Percentiles rank a stretch among this genome's conserved stretches.
Conservation (phyloP, 2,888 invertebrate genomes). For the Megaustenia siamemsis region DNA sequence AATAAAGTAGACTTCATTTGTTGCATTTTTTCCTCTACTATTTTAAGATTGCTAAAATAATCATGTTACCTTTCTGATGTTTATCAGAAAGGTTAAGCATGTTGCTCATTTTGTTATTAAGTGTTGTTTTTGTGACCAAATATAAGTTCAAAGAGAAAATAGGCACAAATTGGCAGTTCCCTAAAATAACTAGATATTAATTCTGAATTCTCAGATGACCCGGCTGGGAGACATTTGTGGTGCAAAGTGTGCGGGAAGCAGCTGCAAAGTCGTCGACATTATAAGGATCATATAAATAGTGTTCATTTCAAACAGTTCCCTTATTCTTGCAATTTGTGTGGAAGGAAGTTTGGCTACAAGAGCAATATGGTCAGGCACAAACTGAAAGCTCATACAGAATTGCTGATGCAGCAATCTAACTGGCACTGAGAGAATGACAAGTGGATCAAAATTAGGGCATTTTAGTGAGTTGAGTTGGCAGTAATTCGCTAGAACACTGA, state of each 20-base stretch:
- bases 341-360: conserved; percentile 44
- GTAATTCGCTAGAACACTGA: too few relatives aligned
- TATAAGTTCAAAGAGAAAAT: neutral
- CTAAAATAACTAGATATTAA: conserved; percentile 33
- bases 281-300: conserved; percentile 49
- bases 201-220: conserved; percentile 46
- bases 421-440: conserved; percentile 14
- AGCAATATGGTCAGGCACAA: conserved; percentile 45
- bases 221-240: conserved; percentile 26
- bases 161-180: neutral
- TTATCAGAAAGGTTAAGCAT: too few relatives aligned
- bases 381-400: conserved; percentile 27
- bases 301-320: conserved; percentile 45
- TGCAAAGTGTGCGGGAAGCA: conserved; percentile 42
- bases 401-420: neutral
- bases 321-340: conserved; percentile 33
- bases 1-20: too few relatives aligned
- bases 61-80: too few relatives aligned
- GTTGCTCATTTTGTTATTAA: too few relatives aligned
- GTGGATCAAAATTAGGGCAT: too few relatives aligned
- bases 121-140: neutral
- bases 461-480: too few relatives aligned
- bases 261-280: conserved; percentile 40
- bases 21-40: too few relatives aligned
- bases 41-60: too few relatives aligned